Conservation (phyloP, 2,888 invertebrate genomes). For the Mythimna albipuncta region DNA sequence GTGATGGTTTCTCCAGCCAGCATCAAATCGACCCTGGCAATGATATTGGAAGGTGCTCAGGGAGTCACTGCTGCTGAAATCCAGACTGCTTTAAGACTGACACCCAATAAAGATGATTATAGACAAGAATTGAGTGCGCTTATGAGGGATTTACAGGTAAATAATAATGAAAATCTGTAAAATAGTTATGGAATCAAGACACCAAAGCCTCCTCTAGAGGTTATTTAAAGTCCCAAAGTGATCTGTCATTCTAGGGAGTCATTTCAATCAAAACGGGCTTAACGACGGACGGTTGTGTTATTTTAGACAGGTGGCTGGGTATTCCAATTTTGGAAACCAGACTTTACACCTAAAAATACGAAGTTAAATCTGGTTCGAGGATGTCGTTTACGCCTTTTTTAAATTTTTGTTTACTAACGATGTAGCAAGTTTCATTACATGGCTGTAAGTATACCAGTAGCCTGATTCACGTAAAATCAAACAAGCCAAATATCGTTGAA, state of each 20-base stretch:
- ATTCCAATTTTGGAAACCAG: background rate
- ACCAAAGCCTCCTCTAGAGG: too few species aligned
- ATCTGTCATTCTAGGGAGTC: background rate
- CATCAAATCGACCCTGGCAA: constrained; percentile 91
- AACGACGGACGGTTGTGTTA: background rate
- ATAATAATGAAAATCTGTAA: background rate
- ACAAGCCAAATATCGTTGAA: too few species aligned
- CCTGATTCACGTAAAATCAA: too few species aligned
- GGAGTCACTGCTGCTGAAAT: constrained; percentile 91
- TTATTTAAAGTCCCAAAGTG: background rate
- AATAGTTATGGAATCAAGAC: background rate
- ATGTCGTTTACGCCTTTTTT: too few species aligned
- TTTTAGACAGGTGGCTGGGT: constrained; percentile 15
- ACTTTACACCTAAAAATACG: background rate
- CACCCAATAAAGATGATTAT: constrained; percentile 77
- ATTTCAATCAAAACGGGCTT: constrained; percentile 1
- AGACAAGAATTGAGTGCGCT: constrained; percentile 79
- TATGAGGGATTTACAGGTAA: constrained; percentile 78
- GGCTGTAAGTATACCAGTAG: background rate
- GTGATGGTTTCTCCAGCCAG: constrained; percentile 93
- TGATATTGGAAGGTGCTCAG: constrained; percentile 92
- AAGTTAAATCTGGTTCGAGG: background rate
- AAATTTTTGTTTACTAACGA: background rate
- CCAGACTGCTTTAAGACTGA: constrained; percentile 89
- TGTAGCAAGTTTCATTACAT: background rate